Evolutionary conservation across 1,140 invertebrate species (phyloP).

Genomic region (Gryon sp.): DNA sequence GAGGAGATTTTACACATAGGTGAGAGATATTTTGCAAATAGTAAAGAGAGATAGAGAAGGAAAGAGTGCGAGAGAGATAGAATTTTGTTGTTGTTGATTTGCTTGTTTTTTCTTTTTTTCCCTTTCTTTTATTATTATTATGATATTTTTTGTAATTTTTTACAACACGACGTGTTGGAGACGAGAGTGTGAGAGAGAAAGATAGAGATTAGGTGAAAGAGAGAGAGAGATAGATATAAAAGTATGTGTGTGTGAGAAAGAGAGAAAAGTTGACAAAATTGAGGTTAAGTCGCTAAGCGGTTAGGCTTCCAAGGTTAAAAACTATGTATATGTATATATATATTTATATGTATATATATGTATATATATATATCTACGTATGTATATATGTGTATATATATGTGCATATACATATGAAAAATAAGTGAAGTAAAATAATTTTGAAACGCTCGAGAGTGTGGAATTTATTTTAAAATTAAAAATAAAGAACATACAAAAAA

Average conservation of each 20-base stretch:
- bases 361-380: background rate
- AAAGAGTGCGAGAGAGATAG: conserved; percentile 3
- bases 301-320: conserved; percentile 77
- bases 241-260: too few relatives aligned
- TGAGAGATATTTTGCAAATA: conserved; percentile 77
- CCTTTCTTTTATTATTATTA: conserved; percentile 5
- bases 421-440: too few relatives aligned
- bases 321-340: conserved; percentile 20
- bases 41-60: conserved; percentile 63
- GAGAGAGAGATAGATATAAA: too few relatives aligned
- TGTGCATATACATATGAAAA: background rate
- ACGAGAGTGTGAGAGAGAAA: too few relatives aligned
- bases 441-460: conserved; percentile 74
- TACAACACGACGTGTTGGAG: conserved; percentile 51
- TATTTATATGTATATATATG: too few relatives aligned
- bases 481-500: conserved; percentile 69
- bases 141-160: conserved; percentile 24
- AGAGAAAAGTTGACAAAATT: conserved; percentile 58
- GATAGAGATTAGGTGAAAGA: too few relatives aligned
- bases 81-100: conserved; percentile 26
- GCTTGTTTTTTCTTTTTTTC: conserved; percentile 16
- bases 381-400: background rate
- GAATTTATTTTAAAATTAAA: conserved; percentile 79
- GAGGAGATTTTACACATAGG: too few relatives aligned
- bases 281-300: conserved; percentile 74